phyloP scores from a whole-genome alignment of 2,797 vertebrate genomes.

The Manis pentadactyla region DNA sequence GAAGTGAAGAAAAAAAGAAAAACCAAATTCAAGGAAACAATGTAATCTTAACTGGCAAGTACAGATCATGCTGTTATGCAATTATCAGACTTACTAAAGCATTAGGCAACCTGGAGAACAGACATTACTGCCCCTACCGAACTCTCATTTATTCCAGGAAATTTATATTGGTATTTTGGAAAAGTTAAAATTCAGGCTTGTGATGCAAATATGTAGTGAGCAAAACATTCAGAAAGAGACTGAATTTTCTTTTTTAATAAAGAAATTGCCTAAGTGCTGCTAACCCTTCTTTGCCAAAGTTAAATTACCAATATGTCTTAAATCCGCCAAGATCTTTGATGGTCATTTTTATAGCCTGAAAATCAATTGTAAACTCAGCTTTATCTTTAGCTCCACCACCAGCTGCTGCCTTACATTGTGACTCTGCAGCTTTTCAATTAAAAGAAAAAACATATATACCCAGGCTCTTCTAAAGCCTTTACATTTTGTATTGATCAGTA shows the following conservation, averaged over 20 bases:
- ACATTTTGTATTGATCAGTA: not conserved
- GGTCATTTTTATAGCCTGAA: not conserved
- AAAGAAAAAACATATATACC: not conserved
- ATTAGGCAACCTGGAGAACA: not conserved
- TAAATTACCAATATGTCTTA: not conserved
- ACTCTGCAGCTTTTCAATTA: not conserved
- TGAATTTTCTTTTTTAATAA: not conserved
- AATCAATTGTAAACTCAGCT: not conserved
- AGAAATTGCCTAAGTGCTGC: not conserved
- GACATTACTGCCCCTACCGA: not conserved
- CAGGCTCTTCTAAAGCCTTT: not conserved
- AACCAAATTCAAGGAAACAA: not conserved
- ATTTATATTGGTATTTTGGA: not conserved
- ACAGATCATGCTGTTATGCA: not conserved
- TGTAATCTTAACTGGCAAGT: not conserved
- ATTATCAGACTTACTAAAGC: not conserved
- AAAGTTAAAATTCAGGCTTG: not conserved
- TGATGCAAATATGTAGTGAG: constrained; percentile 5
- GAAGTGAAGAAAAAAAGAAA: not conserved
- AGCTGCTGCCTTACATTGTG: not conserved
- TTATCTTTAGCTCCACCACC: not conserved
- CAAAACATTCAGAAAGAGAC: not conserved
- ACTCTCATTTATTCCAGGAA: not conserved
- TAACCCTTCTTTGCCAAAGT: not conserved
- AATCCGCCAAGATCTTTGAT: not conserved